phyloP scores from a whole-genome alignment of 2,797 vertebrate species.

The Falco berigora region DNA sequence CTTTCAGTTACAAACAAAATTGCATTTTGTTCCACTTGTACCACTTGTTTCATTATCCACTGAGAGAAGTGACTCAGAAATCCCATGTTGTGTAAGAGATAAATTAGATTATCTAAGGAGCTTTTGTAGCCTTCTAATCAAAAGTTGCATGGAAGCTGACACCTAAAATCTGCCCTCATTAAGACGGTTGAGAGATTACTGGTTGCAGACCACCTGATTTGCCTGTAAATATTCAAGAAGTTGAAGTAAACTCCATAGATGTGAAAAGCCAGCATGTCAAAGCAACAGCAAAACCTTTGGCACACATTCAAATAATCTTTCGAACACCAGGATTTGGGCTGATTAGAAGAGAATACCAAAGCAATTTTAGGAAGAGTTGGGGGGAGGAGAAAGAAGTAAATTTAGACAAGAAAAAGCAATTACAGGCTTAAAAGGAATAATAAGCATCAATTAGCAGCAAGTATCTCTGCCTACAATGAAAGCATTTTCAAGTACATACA shows the following conservation, averaged over 20 bases:
- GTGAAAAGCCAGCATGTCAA: background rate
- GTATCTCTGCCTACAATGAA: constrained; percentile 63
- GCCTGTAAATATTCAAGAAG: background rate
- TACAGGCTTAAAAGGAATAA: constrained; percentile 67
- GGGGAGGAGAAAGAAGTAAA: constrained; percentile 4
- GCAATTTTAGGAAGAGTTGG: constrained; percentile 10
- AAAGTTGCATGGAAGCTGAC: constrained; percentile 7
- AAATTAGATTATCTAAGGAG: constrained; percentile 3
- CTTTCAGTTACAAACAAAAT: background rate
- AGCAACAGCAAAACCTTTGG: constrained; percentile 27
- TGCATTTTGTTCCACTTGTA: background rate
- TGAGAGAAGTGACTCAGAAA: constrained; percentile 6
- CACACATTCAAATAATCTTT: background rate
- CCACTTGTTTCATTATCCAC: background rate
- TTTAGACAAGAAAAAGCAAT: constrained; percentile 68
- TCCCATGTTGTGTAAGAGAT: constrained; percentile 2
- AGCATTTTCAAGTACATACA: constrained; percentile 52
- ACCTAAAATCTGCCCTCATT: constrained; percentile 24
- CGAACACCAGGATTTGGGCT: constrained; percentile 32
- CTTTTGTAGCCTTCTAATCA: constrained; percentile 36
- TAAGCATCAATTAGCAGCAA: constrained; percentile 68
- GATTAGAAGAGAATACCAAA: constrained; percentile 53
- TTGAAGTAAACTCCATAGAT: constrained; percentile 14
- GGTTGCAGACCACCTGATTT: background rate
- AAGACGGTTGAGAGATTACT: constrained; percentile 5